These are phyloP conservation scores for Petrocephalus schoutedeni DNA, from an alignment of 2,797 vertebrate species.

Conservation along the genomic window DNA sequence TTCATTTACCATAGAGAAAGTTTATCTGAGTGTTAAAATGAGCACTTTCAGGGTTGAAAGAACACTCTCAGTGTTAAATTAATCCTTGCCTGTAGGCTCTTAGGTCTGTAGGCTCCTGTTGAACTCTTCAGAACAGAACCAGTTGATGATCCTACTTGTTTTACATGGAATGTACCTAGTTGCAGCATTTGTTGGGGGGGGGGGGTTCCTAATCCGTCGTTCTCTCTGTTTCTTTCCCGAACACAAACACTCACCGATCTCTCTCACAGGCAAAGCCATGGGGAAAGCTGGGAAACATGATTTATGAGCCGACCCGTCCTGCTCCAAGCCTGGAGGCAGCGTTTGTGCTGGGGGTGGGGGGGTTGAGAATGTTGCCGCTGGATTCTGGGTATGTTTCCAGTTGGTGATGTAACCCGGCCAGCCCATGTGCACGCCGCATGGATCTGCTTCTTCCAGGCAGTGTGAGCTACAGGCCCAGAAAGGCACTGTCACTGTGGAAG, in stretches of 20 bases:
- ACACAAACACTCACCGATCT: neutral
- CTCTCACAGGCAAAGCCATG: neutral
- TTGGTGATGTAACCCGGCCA: slow-evolving; percentile 39
- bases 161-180: neutral
- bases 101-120: neutral
- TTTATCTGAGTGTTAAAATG: neutral
- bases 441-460: neutral
- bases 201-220: neutral
- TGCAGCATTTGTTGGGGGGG: neutral
- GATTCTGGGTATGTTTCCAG: slow-evolving; percentile 27
- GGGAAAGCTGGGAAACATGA: slow-evolving; percentile 54
- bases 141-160: neutral
- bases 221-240: neutral
- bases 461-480: neutral
- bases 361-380: slow-evolving; percentile 31
- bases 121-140: neutral
- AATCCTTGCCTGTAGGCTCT: neutral
- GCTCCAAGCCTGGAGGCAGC: slow-evolving; percentile 37
- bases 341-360: slow-evolving; percentile 34
- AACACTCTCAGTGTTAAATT: neutral
- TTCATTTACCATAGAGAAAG: neutral
- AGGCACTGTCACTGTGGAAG: neutral
- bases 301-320: slow-evolving; percentile 61
- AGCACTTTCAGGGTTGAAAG: neutral
- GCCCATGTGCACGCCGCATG: slow-evolving; percentile 14